Evolutionary conservation across 1,140 invertebrate genomes (phyloP), one percentile per base, ranked within the genome.

Genomic region (Idris sp.): DNA sequence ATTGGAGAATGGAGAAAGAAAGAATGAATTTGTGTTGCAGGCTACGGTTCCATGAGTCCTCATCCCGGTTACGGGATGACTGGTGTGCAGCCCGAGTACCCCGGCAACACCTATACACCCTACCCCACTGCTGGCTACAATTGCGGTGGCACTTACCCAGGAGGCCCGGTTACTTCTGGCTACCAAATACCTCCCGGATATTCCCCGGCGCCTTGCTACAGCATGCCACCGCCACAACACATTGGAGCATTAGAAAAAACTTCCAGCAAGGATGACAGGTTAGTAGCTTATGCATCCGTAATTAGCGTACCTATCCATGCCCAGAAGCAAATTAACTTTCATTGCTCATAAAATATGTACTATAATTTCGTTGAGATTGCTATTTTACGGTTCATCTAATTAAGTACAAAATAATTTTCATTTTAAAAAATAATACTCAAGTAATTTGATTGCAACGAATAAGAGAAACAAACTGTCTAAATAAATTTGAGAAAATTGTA

Each of bases 51-150:
- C 9, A 92, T 93, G 84, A 95, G 93, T 83, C 94, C 93, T 1
- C 93, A 95, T 86, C 93, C 93, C 2, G 93, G 93, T 0, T 95
- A 95, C 81, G 93, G 93, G 0, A 93, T 94, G 89, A 88, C 89
- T 3, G 91, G 91, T 2, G 90, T 92, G 10, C 92, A 93, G 73
- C 90, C 93, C 0, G 93, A 94, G 82, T 94, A 94, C 84, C 92
- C 93, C 6, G 92, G 92, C 16, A 92, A 92, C 74, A 91, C 91
- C 7, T 93, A 93, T 80, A 91, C 92, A n/a, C 89, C 91, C 46
- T 88, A 90, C 81, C 86, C 86, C 30, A 89, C 91, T 18, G 88
- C 90, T 1, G 90, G 91, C 28, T 93, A 93, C 84, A 91, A 90
- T 78, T 90, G 90, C 54, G 85, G 82, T 11, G 85, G 89, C 76